Percentiles rank a stretch among this genome's conserved stretches.
These are phyloP conservation scores for Alethe diademata DNA, from an alignment of 2,113 vertebrate genomes.

Conservation along the genomic window DNA sequence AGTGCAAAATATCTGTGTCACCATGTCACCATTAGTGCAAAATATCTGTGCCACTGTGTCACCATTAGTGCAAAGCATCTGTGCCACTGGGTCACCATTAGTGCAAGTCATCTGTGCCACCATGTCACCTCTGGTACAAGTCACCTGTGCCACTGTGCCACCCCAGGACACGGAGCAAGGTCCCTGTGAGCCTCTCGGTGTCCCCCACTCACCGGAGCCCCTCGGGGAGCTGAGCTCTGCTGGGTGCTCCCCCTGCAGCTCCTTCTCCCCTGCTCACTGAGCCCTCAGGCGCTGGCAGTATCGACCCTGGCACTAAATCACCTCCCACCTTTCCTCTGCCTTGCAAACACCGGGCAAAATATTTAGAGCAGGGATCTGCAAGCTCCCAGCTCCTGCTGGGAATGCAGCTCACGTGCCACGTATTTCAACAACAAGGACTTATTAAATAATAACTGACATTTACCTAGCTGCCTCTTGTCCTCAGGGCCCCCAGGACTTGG, in stretches of 20 bases:
- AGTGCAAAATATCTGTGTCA: rapidly evolving
- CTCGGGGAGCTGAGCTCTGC: neutral
- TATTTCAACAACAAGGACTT: constrained; percentile 55
- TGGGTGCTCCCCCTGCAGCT: neutral
- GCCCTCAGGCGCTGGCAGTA: neutral
- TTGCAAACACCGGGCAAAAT: neutral
- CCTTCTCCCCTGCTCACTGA: neutral
- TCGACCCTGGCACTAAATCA: neutral
- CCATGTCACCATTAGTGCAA: rapidly evolving
- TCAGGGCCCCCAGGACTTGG: constrained; percentile 54
- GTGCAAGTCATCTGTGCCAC: neutral
- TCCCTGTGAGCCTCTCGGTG: rapidly evolving
- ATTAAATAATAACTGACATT: constrained; percentile 71
- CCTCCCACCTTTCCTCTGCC: neutral
- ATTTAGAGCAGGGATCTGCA: neutral
- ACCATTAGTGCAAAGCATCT: too few relatives aligned
- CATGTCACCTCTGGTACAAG: rapidly evolving
- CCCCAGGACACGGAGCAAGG: rapidly evolving
- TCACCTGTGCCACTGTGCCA: neutral
- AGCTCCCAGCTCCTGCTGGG: neutral
- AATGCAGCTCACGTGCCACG: neutral
- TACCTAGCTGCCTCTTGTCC: constrained; percentile 61
- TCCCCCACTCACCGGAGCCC: neutral
- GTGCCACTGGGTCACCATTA: too few relatives aligned
- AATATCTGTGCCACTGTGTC: rapidly evolving